Evolutionary conservation across 2,113 vertebrate species (phyloP).

Genomic region (Corydoras maculifer): DNA sequence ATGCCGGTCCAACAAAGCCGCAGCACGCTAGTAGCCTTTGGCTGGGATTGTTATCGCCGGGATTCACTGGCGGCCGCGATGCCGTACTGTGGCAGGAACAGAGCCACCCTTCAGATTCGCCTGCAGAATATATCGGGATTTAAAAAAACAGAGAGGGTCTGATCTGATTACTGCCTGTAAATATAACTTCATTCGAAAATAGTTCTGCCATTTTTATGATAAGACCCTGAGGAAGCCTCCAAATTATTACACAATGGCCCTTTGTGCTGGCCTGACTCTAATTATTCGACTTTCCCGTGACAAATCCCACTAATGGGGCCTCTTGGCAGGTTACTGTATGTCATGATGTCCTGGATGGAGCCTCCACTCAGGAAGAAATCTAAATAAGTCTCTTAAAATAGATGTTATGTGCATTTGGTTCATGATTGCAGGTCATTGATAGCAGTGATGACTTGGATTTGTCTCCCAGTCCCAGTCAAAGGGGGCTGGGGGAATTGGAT

Average conservation of each 20-base stretch:
- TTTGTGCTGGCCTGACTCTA: conserved; percentile 49
- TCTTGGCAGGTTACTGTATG: conserved; percentile 61
- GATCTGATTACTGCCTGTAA: not conserved
- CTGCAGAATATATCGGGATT: conserved; percentile 1
- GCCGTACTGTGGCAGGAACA: conserved; percentile 43
- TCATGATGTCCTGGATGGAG: conserved; percentile 47
- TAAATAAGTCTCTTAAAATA: conserved; percentile 55
- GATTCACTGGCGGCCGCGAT: conserved; percentile 47
- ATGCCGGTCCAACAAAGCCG: conserved; percentile 46
- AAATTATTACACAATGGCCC: conserved; percentile 42
- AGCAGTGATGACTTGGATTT: conserved; percentile 68
- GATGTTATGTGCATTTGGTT: conserved; percentile 68
- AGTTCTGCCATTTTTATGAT: no score
- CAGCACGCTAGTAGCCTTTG: conserved; percentile 47
- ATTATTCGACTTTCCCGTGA: conserved; percentile 65
- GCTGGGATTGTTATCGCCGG: conserved; percentile 54
- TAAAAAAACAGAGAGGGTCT: conserved; percentile 37
- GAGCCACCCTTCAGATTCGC: conserved; percentile 44
- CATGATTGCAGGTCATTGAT: conserved; percentile 67
- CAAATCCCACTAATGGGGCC: conserved; percentile 60
- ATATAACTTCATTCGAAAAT: no score
- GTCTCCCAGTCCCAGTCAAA: conserved; percentile 74
- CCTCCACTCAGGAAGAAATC: conserved; percentile 49
- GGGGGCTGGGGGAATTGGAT: conserved; percentile 64
- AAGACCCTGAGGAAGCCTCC: no score